A percentile compares a stretch with the other conserved stretches of the same genome.
Evolutionary conservation across 2,888 invertebrate species (phyloP).

Genomic region (Cotesia congregata): DNA sequence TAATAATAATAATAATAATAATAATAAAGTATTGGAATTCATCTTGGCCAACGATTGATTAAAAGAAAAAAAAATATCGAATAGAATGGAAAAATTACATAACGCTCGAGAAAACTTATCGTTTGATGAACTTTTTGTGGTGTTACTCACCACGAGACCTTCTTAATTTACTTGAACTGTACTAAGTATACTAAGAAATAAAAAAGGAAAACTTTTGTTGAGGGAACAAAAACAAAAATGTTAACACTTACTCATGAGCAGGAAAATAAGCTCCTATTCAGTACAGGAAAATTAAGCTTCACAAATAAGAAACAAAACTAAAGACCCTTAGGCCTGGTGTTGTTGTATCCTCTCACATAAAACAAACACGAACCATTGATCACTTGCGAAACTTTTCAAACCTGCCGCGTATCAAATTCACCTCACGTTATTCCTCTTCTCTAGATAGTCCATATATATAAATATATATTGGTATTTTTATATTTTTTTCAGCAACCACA

Average conservation of each 20-base stretch:
- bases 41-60: not conserved
- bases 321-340: not conserved
- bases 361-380: constrained; percentile 7
- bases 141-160: not conserved
- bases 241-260: not conserved
- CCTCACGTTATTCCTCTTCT: constrained; percentile 19
- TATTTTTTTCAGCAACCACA: not conserved
- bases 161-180: not conserved
- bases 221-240: not conserved
- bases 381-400: constrained; percentile 7
- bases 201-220: not conserved
- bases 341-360: constrained; percentile 4
- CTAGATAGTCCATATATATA: not conserved
- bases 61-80: not conserved
- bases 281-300: not conserved
- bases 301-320: not conserved
- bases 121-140: not conserved
- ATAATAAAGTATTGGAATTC: no score
- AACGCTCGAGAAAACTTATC: not conserved
- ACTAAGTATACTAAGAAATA: not conserved
- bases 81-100: not conserved
- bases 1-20: no score
- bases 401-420: constrained; percentile 24
- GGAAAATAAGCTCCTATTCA: not conserved
- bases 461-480: not conserved